Conservation (phyloP, 2,113 vertebrate genomes). For the Malaclemys terrapin region DNA sequence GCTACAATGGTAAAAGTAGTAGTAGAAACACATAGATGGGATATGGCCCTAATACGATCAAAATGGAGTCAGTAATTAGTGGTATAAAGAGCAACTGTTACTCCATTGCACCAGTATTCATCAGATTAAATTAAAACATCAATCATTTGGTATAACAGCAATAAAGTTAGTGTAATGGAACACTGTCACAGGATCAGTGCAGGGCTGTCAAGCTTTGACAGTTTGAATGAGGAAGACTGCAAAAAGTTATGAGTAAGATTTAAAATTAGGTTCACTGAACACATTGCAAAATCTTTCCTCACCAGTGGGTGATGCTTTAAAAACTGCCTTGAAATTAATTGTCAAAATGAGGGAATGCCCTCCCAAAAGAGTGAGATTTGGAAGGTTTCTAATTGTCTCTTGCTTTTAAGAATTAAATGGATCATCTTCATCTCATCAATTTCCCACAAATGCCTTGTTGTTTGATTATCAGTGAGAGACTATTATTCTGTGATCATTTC, state of each 20-base stretch:
- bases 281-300: neutral
- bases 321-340: neutral
- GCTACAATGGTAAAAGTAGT: neutral
- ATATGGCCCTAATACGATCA: neutral
- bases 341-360: neutral
- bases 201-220: neutral
- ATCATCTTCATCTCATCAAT: neutral
- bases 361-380: neutral
- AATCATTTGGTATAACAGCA: neutral
- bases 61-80: conserved; percentile 28
- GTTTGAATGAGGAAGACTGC: neutral
- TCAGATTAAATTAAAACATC: neutral
- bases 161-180: neutral
- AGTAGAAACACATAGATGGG: neutral
- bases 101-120: neutral
- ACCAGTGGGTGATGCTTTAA: neutral
- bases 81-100: neutral
- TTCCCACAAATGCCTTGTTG: neutral
- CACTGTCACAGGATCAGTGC: neutral
- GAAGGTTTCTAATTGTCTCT: neutral
- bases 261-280: neutral
- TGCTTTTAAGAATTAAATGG: neutral
- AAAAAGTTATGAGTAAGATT: conserved; percentile 1
- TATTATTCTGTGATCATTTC: neutral
- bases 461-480: neutral